Evolutionary conservation across 2,888 invertebrate species (phyloP), one percentile per base, ranked within the genome.

Genomic region (Drosophila seclusa): DNA sequence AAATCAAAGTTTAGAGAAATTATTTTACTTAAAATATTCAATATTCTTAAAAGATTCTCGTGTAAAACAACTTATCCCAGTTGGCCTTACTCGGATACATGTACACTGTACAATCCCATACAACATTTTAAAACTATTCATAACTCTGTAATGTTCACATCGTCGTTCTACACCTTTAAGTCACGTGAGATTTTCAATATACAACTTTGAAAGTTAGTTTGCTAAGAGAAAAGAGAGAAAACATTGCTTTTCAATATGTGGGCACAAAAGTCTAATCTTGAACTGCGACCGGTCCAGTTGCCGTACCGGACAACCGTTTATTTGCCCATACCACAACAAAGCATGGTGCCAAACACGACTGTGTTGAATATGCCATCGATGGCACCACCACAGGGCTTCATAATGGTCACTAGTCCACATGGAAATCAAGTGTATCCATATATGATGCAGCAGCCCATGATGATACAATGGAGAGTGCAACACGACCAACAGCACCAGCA

Each of bases 401-500:
- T 72, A 8, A 54, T 70, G 31, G n/a, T 55, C 16, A 72, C 63
- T 36, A 63, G 63, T 55, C 63, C 72, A 11, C 63, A 72, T 40
- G 69, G 72, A 21, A 70, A 49, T 55, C 54, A 72, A 21, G 29
- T 70, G 11, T 63, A 70, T 18, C 71, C 72, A 4, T 61, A 45
- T 45, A 10, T 42, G 45, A 24, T 42, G 27, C 71, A 31, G 45
- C 69, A 64, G 24, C 53, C 48, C 6, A n/a, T 36, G 32, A 18
- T 58, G 40, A 5, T 27, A 13, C 34, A 42, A 34, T 52, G 32
- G 50, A 48, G 24, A 24, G 11, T 10, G 8, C 16, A 16, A 36
- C 58, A 13, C 11, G 6, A 34, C 8, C 49, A 11, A 2, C 16
- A 24, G 29, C 66, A 21, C 5, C 48, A 18, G 31, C 18, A 24